Evolutionary conservation across 2,797 vertebrate species (phyloP).

Genomic region (Hirundo rustica): DNA sequence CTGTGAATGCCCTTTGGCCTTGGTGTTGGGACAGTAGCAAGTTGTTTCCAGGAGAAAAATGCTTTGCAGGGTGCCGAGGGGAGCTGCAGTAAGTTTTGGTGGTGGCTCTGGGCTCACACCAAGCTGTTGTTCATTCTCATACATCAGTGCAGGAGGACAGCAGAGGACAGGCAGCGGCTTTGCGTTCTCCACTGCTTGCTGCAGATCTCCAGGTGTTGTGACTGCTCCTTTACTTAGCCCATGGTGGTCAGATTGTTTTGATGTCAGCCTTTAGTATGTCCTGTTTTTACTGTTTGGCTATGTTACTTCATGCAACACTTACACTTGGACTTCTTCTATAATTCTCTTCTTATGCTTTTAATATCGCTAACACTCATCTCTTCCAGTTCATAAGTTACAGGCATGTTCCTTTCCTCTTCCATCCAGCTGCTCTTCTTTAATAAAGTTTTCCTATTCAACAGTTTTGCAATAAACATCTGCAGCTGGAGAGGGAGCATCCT

Average conservation of each 20-base stretch:
- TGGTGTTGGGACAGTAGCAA: not conserved
- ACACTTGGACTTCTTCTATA: not conserved
- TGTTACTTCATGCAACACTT: rapidly evolving
- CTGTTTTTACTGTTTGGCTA: not conserved
- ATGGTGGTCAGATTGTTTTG: not conserved
- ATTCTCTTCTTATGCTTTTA: not conserved
- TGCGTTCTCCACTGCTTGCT: not conserved
- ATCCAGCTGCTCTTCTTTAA: not conserved
- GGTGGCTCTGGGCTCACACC: not conserved
- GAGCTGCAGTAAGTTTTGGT: not conserved
- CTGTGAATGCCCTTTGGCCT: not conserved
- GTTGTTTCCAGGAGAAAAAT: not conserved
- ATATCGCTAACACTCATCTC: not conserved
- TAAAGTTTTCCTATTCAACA: not conserved
- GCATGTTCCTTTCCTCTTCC: not conserved
- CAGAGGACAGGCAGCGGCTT: not conserved
- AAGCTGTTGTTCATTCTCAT: not conserved
- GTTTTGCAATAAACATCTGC: not conserved
- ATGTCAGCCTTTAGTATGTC: not conserved
- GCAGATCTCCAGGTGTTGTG: not conserved
- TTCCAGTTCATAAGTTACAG: not conserved
- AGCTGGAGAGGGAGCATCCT: not conserved
- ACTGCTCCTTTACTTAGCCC: not conserved
- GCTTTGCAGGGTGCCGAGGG: not conserved
- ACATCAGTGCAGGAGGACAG: not conserved